Conservation (phyloP, 1,140 invertebrate species). For the Pachypeltis micranthus region DNA sequence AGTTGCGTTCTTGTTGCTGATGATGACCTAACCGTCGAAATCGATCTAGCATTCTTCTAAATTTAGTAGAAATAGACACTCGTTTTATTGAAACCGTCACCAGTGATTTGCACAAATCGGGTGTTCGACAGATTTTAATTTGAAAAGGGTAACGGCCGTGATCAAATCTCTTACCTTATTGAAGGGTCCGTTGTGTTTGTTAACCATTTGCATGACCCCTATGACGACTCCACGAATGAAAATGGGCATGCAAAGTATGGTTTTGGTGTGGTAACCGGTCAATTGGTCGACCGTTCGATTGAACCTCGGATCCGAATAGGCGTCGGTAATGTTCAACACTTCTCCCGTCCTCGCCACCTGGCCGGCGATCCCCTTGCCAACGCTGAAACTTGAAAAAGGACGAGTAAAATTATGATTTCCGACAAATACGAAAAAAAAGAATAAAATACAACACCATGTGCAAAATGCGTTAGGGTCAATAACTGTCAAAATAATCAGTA, state of each 20-base stretch:
- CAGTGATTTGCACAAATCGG: too few relatives aligned
- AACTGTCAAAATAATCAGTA: too few relatives aligned
- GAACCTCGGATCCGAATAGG: constrained; percentile 66
- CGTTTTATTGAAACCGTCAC: too few relatives aligned
- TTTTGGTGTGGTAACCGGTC: constrained; percentile 62
- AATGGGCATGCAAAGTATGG: constrained; percentile 77
- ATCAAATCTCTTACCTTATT: constrained; percentile 44
- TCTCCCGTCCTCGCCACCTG: constrained; percentile 64
- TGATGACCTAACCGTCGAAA: too few relatives aligned
- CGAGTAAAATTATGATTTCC: neutral
- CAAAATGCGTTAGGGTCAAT: neutral
- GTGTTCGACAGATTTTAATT: too few relatives aligned
- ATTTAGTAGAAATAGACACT: too few relatives aligned
- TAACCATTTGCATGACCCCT: constrained; percentile 81
- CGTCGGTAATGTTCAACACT: constrained; percentile 64
- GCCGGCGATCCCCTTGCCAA: constrained; percentile 48
- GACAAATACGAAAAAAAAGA: neutral
- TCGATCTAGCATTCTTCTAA: too few relatives aligned
- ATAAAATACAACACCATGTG: neutral
- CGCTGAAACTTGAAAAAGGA: constrained; percentile 36
- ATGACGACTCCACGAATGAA: constrained; percentile 60
- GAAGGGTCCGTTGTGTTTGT: constrained; percentile 58
- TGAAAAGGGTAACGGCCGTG: too few relatives aligned
- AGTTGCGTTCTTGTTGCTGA: too few relatives aligned
- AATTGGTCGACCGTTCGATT: constrained; percentile 63